These are phyloP conservation scores for Caenorhabditis drosophilae DNA, from an alignment of 2,888 invertebrate genomes.

Conservation along the genomic window DNA sequence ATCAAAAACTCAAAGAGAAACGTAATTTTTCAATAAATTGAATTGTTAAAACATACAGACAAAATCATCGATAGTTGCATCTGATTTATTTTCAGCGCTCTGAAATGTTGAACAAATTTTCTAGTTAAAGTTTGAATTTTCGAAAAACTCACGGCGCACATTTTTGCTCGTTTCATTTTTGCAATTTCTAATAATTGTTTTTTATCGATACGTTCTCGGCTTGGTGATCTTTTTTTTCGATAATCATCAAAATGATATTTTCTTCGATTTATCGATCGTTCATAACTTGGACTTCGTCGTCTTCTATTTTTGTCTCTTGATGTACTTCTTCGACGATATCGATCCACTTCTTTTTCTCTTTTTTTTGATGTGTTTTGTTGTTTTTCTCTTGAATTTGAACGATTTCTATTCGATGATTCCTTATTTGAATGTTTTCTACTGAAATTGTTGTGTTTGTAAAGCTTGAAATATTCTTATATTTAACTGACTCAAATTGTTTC, in stretches of 20 bases:
- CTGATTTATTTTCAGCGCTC: constrained; percentile 19
- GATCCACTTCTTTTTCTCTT: not conserved
- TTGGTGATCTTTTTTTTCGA: constrained; percentile 13
- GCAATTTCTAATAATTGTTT: constrained; percentile 57
- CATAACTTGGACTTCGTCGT: not conserved
- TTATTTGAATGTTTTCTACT: not conserved
- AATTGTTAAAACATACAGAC: constrained; percentile 31
- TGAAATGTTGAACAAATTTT: not conserved
- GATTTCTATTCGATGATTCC: not conserved
- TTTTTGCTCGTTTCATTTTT: constrained; percentile 47
- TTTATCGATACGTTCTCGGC: constrained; percentile 52
- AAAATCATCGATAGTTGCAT: constrained; percentile 42
- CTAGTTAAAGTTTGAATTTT: not conserved
- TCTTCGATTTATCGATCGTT: constrained; percentile 3
- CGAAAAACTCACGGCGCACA: constrained; percentile 28
- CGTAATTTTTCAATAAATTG: not conserved
- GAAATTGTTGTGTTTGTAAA: constrained; percentile 1
- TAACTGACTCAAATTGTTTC: too few relatives aligned
- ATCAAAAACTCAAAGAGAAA: not conserved
- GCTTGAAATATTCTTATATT: too few relatives aligned
- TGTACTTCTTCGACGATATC: not conserved
- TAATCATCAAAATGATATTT: constrained; percentile 9
- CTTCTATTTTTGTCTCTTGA: not conserved
- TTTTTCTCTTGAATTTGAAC: constrained; percentile 4
- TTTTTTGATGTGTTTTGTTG: not conserved